Evolutionary conservation across 2,888 invertebrate species (phyloP).

Genomic region (Hirtodrosophila cameraria): DNA sequence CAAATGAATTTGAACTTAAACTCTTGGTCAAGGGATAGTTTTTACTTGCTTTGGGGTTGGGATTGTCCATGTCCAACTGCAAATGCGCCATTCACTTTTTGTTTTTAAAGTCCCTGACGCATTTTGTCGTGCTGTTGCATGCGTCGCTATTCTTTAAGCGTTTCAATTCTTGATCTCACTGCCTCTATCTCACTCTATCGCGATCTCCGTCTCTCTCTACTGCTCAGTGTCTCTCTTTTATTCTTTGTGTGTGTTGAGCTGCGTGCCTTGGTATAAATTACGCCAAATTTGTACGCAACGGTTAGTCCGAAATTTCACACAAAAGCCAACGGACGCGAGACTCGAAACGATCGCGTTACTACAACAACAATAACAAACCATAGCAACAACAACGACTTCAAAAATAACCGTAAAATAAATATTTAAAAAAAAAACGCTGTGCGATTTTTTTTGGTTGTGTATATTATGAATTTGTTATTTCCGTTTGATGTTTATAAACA

Average conservation of each 20-base stretch:
- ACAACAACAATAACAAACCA: slow-evolving; percentile 21
- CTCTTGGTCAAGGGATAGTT: slow-evolving; percentile 52
- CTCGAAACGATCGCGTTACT: slow-evolving; percentile 52
- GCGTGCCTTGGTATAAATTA: slow-evolving; percentile 79
- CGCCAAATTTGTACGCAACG: slow-evolving; percentile 70
- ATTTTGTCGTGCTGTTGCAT: slow-evolving; percentile 41
- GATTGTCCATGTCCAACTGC: slow-evolving; percentile 9
- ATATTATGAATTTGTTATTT: slow-evolving; percentile 22
- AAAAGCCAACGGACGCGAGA: slow-evolving; percentile 43
- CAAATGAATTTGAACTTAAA: slow-evolving; percentile 45
- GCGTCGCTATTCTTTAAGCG: slow-evolving; percentile 23
- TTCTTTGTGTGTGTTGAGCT: slow-evolving; percentile 35
- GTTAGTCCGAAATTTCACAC: slow-evolving; percentile 74
- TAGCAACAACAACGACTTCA: slow-evolving; percentile 3
- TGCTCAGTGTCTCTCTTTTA: slow-evolving; percentile 8
- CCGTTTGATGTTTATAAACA: slow-evolving; percentile 42
- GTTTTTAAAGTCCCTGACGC: slow-evolving; percentile 29
- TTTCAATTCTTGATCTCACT: slow-evolving; percentile 19
- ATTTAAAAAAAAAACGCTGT: slow-evolving; percentile 22
- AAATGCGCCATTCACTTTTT: slow-evolving; percentile 58
- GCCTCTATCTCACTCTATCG: not conserved
- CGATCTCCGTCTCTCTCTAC: slow-evolving; percentile 4
- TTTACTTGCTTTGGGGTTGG: not conserved
- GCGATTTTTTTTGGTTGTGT: slow-evolving; percentile 27
- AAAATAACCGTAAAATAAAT: slow-evolving; percentile 34